phyloP scores from a whole-genome alignment of 2,797 vertebrate species.

The Macrochelys suwanniensis region DNA sequence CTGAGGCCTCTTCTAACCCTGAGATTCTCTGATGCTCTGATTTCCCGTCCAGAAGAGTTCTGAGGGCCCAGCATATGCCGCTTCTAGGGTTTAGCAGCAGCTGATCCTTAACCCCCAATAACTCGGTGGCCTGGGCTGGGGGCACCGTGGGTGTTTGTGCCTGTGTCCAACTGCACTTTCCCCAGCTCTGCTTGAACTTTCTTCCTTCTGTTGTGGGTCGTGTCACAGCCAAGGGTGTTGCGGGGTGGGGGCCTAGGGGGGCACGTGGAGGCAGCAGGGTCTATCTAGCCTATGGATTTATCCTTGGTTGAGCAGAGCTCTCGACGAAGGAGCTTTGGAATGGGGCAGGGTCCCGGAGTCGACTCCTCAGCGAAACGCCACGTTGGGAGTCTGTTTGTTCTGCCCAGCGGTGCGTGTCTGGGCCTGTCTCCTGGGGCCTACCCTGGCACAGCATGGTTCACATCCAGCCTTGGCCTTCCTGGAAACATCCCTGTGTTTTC shows the following conservation, averaged over 20 bases:
- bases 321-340: neutral
- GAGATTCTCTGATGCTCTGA: too few species aligned
- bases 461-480: neutral
- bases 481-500: neutral
- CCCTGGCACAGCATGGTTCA: neutral
- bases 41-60: too few species aligned
- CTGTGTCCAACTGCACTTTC: neutral
- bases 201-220: neutral
- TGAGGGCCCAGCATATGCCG: too few species aligned
- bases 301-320: neutral
- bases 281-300: neutral
- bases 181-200: neutral
- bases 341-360: neutral
- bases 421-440: neutral
- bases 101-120: too few species aligned
- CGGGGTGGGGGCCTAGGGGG: neutral
- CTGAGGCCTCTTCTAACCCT: too few species aligned
- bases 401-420: neutral
- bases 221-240: neutral
- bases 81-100: neutral
- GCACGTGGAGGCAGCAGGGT: neutral
- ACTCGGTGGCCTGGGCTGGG: neutral
- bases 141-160: too few species aligned
- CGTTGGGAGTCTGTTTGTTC: neutral
- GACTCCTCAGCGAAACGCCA: neutral